phyloP scores from a whole-genome alignment of 2,888 invertebrate species.

The Mesorhabditis spiculigera region DNA sequence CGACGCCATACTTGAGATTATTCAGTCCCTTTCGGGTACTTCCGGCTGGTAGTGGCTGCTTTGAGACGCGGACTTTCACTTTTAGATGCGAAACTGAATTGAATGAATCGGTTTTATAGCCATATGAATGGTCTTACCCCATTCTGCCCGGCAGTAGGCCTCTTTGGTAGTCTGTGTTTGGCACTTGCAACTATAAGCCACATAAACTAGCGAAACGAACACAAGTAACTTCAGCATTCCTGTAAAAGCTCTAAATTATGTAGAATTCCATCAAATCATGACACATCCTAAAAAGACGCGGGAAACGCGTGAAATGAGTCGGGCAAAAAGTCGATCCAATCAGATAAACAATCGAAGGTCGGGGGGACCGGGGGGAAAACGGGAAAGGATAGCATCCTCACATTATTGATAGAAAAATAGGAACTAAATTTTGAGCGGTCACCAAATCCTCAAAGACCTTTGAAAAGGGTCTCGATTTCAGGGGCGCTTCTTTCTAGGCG shows the following conservation, averaged over 20 bases:
- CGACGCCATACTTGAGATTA: conserved; percentile 48
- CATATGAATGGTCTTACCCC: conserved; percentile 27
- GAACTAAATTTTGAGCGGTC: too few species aligned
- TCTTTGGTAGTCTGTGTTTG: conserved; percentile 36
- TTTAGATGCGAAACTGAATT: conserved; percentile 48
- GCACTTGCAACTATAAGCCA: conserved; percentile 38
- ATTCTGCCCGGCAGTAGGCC: conserved; percentile 45
- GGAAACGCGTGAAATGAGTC: not conserved
- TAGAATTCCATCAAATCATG: not conserved
- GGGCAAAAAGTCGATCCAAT: too few species aligned
- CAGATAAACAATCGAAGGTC: too few species aligned
- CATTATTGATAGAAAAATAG: too few species aligned
- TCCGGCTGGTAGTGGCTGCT: conserved; percentile 40
- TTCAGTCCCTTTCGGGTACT: conserved; percentile 38
- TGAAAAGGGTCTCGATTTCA: too few species aligned
- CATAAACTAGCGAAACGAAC: conserved; percentile 6
- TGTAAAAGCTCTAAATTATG: not conserved
- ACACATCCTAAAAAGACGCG: not conserved
- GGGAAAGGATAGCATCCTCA: too few species aligned
- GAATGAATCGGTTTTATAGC: too few species aligned
- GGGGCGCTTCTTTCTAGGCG: too few species aligned
- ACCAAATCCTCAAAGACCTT: too few species aligned
- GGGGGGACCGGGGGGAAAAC: too few species aligned
- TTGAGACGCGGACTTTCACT: conserved; percentile 36
- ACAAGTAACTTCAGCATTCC: conserved; percentile 14